These are phyloP conservation scores for Amphimallon solstitiale DNA, from an alignment of 2,888 invertebrate species.

Conservation along the genomic window DNA sequence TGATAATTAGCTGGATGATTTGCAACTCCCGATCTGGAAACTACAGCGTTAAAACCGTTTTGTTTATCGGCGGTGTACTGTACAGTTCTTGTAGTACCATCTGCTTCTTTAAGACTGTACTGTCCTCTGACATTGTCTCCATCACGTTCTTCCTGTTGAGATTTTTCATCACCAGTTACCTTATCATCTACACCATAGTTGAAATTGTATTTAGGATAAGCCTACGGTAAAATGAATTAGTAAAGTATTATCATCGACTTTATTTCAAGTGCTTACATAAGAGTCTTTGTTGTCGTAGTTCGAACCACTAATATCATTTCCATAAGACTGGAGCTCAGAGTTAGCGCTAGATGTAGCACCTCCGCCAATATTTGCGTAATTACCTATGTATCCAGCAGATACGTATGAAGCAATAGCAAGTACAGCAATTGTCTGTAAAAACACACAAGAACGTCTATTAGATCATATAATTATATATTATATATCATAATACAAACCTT, in stretches of 20 bases:
- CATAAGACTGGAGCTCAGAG: constrained; percentile 15
- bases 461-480: neutral
- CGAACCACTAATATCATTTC: neutral
- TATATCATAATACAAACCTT: constrained; percentile 1
- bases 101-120: constrained; percentile 35
- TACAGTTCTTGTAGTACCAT: constrained; percentile 36
- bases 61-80: constrained; percentile 38
- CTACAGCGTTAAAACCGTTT: constrained; percentile 35
- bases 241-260: too few species aligned
- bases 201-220: constrained; percentile 38
- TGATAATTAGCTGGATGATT: constrained; percentile 9
- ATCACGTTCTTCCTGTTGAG: constrained; percentile 33
- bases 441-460: neutral
- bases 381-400: constrained; percentile 25
- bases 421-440: neutral
- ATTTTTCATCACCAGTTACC: constrained; percentile 36
- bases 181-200: constrained; percentile 36
- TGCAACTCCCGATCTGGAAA: constrained; percentile 29
- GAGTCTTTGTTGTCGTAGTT: neutral
- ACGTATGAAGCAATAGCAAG: constrained; percentile 18
- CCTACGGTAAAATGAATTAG: constrained; percentile 32
- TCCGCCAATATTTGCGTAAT: constrained; percentile 11
- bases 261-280: neutral
- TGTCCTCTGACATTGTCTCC: constrained; percentile 33
- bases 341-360: constrained; percentile 8